These are phyloP conservation scores for Malachius bipustulatus DNA, from an alignment of 2,888 invertebrate species.

Conservation along the genomic window DNA sequence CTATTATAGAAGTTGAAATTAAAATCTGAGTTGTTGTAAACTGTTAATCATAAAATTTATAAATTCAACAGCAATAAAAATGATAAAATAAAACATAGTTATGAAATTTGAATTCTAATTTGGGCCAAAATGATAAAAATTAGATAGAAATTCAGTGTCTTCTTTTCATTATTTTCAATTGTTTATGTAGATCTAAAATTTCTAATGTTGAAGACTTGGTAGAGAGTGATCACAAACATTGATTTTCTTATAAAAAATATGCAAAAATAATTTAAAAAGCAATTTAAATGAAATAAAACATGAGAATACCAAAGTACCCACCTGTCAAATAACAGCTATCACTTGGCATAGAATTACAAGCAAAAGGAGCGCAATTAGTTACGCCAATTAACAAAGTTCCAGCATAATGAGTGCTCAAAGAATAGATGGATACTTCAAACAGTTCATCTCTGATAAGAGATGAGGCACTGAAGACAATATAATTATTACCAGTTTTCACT, in stretches of 20 bases:
- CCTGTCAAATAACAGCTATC: conserved; percentile 60
- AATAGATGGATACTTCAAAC: conserved; percentile 63
- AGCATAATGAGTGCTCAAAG: conserved; percentile 50
- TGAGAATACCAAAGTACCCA: conserved; percentile 24
- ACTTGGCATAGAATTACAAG: conserved; percentile 53
- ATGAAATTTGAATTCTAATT: too few species aligned
- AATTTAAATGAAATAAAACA: neutral
- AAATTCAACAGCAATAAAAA: too few species aligned
- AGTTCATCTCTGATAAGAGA: conserved; percentile 63
- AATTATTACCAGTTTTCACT: conserved; percentile 39
- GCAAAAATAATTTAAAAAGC: neutral
- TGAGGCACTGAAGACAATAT: conserved; percentile 58
- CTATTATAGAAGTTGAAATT: too few species aligned
- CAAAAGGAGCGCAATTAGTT: conserved; percentile 46
- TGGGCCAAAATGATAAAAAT: too few species aligned
- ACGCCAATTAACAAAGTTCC: conserved; percentile 73
- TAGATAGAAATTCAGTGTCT: conserved; percentile 4
- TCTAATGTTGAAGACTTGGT: too few species aligned
- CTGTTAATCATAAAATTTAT: too few species aligned
- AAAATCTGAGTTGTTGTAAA: too few species aligned
- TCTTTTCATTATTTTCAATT: too few species aligned
- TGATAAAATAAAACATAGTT: too few species aligned
- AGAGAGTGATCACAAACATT: too few species aligned
- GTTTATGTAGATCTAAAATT: too few species aligned
- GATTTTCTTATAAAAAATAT: neutral